These are phyloP conservation scores for Epirrhoe alternata DNA, from an alignment of 2,888 invertebrate species.

Conservation along the genomic window DNA sequence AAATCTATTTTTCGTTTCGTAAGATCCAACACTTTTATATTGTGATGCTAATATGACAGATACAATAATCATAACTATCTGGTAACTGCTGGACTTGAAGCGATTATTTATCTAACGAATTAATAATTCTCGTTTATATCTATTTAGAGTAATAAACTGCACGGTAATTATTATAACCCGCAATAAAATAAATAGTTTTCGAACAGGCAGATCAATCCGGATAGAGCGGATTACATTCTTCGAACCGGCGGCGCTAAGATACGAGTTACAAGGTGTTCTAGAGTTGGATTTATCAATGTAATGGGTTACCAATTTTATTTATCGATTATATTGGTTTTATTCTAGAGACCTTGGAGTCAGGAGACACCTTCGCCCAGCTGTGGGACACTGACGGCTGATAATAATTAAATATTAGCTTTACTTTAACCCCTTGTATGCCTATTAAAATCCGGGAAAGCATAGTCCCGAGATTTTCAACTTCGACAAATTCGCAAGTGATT, in stretches of 20 bases:
- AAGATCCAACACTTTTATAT: not conserved
- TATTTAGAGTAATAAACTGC: slow-evolving; percentile 46
- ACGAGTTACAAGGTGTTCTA: slow-evolving; percentile 5
- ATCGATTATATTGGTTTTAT: not conserved
- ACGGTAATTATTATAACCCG: slow-evolving; percentile 45
- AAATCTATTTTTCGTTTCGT: not conserved
- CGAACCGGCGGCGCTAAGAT: slow-evolving; percentile 67
- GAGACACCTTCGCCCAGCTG: no score
- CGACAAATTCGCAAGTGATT: no score
- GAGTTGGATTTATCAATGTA: not conserved
- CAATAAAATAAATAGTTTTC: slow-evolving; percentile 48
- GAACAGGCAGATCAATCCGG: slow-evolving; percentile 52
- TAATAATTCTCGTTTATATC: slow-evolving; percentile 44
- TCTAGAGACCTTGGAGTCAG: no score
- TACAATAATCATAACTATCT: slow-evolving; percentile 33
- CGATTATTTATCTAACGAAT: slow-evolving; percentile 42
- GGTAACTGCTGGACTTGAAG: slow-evolving; percentile 30
- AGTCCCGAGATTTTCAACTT: no score
- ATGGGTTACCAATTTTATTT: not conserved
- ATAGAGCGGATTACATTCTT: slow-evolving; percentile 50
- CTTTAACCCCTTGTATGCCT: no score
- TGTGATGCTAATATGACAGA: slow-evolving; percentile 33
- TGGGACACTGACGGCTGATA: no score
- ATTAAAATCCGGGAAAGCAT: no score
- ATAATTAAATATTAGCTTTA: no score